Base-by-base conservation (phyloP, 2,797 vertebrate species). In the Prionace glauca region DNA sequence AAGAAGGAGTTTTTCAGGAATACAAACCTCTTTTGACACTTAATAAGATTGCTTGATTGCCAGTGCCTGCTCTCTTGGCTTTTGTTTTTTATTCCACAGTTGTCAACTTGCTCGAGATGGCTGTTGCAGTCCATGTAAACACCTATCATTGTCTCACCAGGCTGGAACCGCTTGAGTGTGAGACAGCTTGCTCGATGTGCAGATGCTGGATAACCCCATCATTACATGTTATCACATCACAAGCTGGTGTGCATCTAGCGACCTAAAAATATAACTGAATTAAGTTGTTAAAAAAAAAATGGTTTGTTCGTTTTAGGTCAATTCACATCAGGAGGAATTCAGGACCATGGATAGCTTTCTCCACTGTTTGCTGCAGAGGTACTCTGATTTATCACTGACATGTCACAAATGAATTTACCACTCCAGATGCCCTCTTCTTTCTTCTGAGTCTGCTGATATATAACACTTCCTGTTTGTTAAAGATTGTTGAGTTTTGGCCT, bases 101-200 rank as follows among this genome's bases (percentile, higher is more conserved):
- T 50, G 41, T 74, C 45, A 50, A 56, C 45, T 94, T 50, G 65
- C 67, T 94, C 0, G 20, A 26, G 36, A 50, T 71, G n/a, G n/a
- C 65, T 45, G 36, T 74, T 50, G 24, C 69, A 24, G 50, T 72
- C 67, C 41, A 60, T 9, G 2, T 50, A 60, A 88, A 60, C 86
- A 88, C 20, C 92, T 45, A 71, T 50, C 67, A 94, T 72, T 94
- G 72, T 50, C 65, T 94, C 67, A 71, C 69, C 41, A 72, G 92
- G 41, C 26, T 74, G 41, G 56, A 74, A 50, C 74, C 71, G 3
- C 41, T 72, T 26, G 93, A 74, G 69, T 29, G 26, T 14, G 16
- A 94, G 41, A 4, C 41, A 50, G 67, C n/a, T 36, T 71, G 41
- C 91, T 94, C 5, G 8, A 71, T 29, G 62, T 45, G 67, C 3